Evolutionary conservation across 2,888 invertebrate genomes (phyloP), one percentile per base, ranked within the genome.

Genomic region (Drosophila maculinotata): DNA sequence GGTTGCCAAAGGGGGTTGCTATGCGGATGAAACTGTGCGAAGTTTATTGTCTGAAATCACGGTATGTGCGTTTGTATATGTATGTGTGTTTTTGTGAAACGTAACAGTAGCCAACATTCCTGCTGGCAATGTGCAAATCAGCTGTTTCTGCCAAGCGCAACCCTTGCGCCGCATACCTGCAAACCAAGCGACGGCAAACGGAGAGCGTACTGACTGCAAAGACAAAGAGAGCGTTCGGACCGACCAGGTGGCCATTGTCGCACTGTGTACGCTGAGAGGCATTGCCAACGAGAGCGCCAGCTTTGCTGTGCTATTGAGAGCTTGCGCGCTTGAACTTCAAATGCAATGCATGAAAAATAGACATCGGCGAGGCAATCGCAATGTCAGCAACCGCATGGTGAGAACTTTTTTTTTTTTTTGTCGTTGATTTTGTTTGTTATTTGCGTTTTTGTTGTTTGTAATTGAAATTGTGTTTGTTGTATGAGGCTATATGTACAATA

Each of bases 321-420:
- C 79, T 80, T 80, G 72, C 79, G 79, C 74, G 85, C 81, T 81
- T 81, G 84, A 81, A 81, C 81, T 81, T 81, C 85, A 81, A 84
- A 84, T 84, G 84, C 81, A 76, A 64, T 66, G 60, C 56, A 64
- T 57, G 65, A 60, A 57, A 73, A 64, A 51, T 64, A 69, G 53
- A 72, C 58, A 51, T 33, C 36, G 17, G 17, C 54, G 51, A 69
- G 52, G 57, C 52, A 69, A 69, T 69, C 58, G 74, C 74, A 74
- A 74, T 74, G 74, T 74, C 73, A 74, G 74, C 66, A 54, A 56
- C 60, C 69, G 53, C 73, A 69, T 73, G 73, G 70, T 39, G 66
- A 67, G 64, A 53, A 64, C 33, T 48, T 65, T 44, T 39, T 63
- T 48, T 36, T 67, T 56, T 52, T 56, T 60, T 17, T 57, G 25